These are phyloP conservation scores for Eremobia ochroleuca DNA, from an alignment of 2,888 invertebrate genomes.

Conservation along the genomic window DNA sequence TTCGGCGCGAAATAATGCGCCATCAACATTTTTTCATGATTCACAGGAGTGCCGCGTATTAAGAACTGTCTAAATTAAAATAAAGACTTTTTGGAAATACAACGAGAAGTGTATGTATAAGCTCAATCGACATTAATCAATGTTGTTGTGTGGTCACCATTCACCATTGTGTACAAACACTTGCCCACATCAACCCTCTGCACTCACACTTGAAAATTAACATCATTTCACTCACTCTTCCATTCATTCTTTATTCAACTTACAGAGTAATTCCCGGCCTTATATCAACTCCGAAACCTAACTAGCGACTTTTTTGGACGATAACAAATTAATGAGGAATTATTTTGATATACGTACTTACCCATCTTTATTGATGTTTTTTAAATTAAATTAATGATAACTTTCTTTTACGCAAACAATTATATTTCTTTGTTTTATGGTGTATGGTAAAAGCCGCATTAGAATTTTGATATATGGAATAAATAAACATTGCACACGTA, in stretches of 20 bases:
- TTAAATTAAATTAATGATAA: background rate
- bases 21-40: background rate
- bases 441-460: background rate
- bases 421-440: background rate
- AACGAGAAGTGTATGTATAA: background rate
- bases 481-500: conserved; percentile 31
- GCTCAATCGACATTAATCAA: background rate
- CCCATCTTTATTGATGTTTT: background rate
- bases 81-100: background rate
- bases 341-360: conserved; percentile 1
- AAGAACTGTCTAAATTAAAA: background rate
- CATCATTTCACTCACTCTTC: conserved; percentile 27
- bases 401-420: background rate
- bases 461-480: conserved; percentile 10
- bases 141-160: background rate
- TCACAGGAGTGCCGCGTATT: background rate
- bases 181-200: background rate
- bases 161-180: conserved; percentile 6
- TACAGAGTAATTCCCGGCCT: conserved; percentile 59
- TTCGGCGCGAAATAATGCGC: background rate
- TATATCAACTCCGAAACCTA: conserved; percentile 26
- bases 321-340: conserved; percentile 7
- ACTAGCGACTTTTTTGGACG: conserved; percentile 28
- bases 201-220: conserved; percentile 13
- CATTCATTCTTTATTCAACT: conserved; percentile 36